Base-by-base conservation (phyloP, 2,888 invertebrate genomes). In the Antheraea yamamai region DNA sequence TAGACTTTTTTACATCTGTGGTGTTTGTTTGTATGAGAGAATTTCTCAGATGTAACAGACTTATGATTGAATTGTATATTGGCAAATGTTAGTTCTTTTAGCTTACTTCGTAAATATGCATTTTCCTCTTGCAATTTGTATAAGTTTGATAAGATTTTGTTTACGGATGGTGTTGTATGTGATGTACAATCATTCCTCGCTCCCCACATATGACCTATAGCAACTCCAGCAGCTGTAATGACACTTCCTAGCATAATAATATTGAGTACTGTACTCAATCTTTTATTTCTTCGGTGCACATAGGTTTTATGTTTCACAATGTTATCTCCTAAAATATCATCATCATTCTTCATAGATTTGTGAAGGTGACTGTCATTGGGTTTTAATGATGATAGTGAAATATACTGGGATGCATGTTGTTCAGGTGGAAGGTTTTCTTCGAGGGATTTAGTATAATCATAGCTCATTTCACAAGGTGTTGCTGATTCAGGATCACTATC, bases 41-140 rank as follows among this genome's bases (percentile, higher is more conserved):
- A 68, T 77, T 83, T 88, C 23, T 89, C 89, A 74, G 81, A 75
- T 74, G 61, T 30, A 30, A 81, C 80, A 23, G 81, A 52, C 83
- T 87, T 88, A 78, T 84, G 86, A 73, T 88, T 87, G 71, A 84
- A 81, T 79, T 89, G 88, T 76, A 87, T 80, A 78, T 84, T 87
- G 14, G 85, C 77, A 66, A 89, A 79, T 73, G 92, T 89, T 47
- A 94, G 80, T 82, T 94, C 94, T 81, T 91, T 94, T 68, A 95
- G 78, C 85, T 92, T 93, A 77, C 83, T 91, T 64, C 93, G 85
- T 78, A 95, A 85, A 82, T 90, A 92, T 74, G 91, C 88, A 85
- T 95, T 95, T 86, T 95, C 95, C 83, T 95, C 94, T 84, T 95
- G 94, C 51, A 95, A 83, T 83, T 95, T 95, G 79, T 95, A 95